Conservation (phyloP, 2,888 invertebrate genomes). For the Hyalella azteca region DNA sequence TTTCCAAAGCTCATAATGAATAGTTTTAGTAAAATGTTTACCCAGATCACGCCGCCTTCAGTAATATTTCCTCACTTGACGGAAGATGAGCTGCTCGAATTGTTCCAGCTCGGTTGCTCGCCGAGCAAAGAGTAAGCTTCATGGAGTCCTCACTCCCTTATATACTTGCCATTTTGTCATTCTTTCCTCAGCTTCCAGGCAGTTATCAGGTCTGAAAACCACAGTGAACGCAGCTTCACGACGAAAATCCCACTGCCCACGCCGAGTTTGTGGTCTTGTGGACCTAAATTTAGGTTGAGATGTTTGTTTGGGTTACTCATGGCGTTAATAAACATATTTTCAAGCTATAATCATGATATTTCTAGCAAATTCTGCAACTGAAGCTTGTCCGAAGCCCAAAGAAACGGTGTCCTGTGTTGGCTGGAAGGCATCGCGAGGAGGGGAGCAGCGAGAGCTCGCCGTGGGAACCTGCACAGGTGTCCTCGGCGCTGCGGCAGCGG, state of each 20-base stretch:
- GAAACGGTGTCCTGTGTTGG: constrained; percentile 35
- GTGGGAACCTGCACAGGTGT: constrained; percentile 58
- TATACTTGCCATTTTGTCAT: constrained; percentile 59
- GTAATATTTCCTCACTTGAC: background rate
- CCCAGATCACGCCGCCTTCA: background rate
- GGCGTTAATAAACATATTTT: background rate
- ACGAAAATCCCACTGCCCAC: background rate
- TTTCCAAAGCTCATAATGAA: background rate
- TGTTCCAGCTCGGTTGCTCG: constrained; percentile 36
- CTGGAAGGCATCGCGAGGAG: constrained; percentile 41
- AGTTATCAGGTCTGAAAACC: constrained; percentile 43
- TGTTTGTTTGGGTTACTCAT: background rate
- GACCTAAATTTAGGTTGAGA: background rate
- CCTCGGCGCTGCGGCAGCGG: constrained; percentile 40
- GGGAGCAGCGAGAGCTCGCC: constrained; percentile 39
- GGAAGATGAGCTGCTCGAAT: constrained; percentile 8
- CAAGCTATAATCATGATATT: background rate
- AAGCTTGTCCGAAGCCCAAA: constrained; percentile 32
- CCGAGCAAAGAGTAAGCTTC: constrained; percentile 40
- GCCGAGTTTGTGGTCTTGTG: background rate
- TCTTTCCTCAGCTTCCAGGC: constrained; percentile 56
- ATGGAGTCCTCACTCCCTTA: constrained; percentile 52
- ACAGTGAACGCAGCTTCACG: constrained; percentile 41
- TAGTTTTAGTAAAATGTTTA: background rate
- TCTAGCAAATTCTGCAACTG: constrained; percentile 1